Conservation (phyloP, 2,888 invertebrate species). For the Fragum fragum region DNA sequence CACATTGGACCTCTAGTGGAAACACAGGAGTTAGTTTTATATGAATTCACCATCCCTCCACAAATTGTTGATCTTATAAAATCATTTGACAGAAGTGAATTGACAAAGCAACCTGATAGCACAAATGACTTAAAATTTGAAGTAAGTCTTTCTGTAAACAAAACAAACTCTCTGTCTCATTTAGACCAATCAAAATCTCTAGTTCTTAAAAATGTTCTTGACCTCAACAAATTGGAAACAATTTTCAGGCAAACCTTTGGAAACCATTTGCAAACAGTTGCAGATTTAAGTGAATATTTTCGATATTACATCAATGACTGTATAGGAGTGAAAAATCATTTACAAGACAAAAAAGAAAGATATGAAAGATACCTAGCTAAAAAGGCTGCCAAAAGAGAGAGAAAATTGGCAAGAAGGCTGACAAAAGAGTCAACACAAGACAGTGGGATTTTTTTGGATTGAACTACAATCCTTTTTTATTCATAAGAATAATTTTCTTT, state of each 20-base stretch:
- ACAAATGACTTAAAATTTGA: slow-evolving; percentile 24
- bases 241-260: slow-evolving; percentile 52
- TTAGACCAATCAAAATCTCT: neutral
- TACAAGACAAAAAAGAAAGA: slow-evolving; percentile 45
- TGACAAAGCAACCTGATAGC: neutral
- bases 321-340: slow-evolving; percentile 57
- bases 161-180: slow-evolving; percentile 26
- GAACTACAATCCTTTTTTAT: too few species aligned
- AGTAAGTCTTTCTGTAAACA: slow-evolving; percentile 48
- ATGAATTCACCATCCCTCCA: slow-evolving; percentile 55
- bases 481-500: too few species aligned
- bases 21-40: slow-evolving; percentile 66
- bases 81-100: neutral
- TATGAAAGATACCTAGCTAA: slow-evolving; percentile 55
- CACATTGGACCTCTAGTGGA: slow-evolving; percentile 70
- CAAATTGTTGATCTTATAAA: slow-evolving; percentile 33
- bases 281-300: slow-evolving; percentile 64
- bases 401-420: neutral
- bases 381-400: slow-evolving; percentile 38
- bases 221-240: slow-evolving; percentile 27
- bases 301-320: slow-evolving; percentile 59
- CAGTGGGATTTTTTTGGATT: neutral
- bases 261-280: slow-evolving; percentile 48
- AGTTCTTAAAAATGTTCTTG: slow-evolving; percentile 2
- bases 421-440: neutral